Evolutionary conservation across 2,113 vertebrate species (phyloP), one percentile per base, ranked within the genome.

Genomic region (Gadus macrocephalus): DNA sequence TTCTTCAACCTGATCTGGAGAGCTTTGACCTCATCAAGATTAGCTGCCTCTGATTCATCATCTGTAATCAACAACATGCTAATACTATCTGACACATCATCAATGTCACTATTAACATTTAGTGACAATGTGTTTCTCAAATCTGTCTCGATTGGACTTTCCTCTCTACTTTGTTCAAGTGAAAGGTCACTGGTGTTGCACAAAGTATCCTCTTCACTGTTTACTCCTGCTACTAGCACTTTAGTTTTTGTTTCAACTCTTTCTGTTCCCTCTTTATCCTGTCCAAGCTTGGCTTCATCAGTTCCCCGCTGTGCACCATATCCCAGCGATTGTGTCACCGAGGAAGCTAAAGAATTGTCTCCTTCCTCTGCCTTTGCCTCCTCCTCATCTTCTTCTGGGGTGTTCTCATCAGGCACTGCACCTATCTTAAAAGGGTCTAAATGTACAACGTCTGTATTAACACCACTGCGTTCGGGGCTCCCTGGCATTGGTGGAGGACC

Each of bases 301-400:
- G 66, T 14, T 58, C 71, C 35, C 9, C 3, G 59, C 14, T 76
- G 66, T 66, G 22, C 68, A 70, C 75, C 67, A 0, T 83, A 68
- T 17, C 81, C 73, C 0, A 86, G 75, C 88, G 84, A 86, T 3
- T 73, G 78, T 0, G 79, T 84, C 55, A 86, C 53, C 1, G 85
- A 82, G 19, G 88, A 81, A 16, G 79, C 16, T 1, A 81, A 49
- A 4, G 83, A 85, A 31, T 22, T 6, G 2, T 3, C 61, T 62
- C 75, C 16, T 3, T 28, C 55, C 58, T 55, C 17, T 9, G 14
- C 60, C 20, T 85, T 76, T 56, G 70, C 28, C 3, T 0, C n/a
- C 3, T 0, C n/a, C 5, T 25, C 59, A 16, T 79, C 69, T n/a
- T 70, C 59, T 56, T 59, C 20, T 4, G 60, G 8, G 42, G 2